phyloP scores from a whole-genome alignment of 2,888 invertebrate species.

The Oxytorus armatus region DNA sequence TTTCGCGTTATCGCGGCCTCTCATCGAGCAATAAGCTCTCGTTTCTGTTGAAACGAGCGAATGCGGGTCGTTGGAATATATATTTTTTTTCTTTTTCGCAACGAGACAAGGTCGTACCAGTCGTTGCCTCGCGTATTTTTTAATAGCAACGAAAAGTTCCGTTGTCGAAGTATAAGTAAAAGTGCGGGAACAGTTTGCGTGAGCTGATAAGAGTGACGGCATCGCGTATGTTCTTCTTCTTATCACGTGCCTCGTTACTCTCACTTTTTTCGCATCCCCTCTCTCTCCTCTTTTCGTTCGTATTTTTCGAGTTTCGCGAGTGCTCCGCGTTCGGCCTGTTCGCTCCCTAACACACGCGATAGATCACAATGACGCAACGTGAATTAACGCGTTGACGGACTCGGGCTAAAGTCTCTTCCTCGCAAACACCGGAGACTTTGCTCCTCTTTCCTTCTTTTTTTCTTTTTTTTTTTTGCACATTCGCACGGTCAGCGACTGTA shows the following conservation, averaged over 20 bases:
- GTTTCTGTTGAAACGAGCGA: conserved; percentile 5
- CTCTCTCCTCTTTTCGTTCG: not conserved
- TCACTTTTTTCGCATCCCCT: conserved; percentile 15
- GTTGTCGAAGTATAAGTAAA: not conserved
- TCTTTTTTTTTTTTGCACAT: conserved; percentile 25
- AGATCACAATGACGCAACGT: not conserved
- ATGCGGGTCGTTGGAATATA: conserved; percentile 41
- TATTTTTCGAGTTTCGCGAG: not conserved
- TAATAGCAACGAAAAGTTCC: conserved; percentile 1
- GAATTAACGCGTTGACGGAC: not conserved
- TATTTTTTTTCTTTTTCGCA: conserved; percentile 2
- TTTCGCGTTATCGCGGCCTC: conserved; percentile 16
- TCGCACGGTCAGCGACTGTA: conserved; percentile 53
- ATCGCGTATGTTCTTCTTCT: conserved; percentile 31
- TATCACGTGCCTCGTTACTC: conserved; percentile 56
- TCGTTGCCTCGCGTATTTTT: conserved; percentile 9
- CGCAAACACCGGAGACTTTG: not conserved
- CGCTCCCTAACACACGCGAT: not conserved
- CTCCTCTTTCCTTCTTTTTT: conserved; percentile 5
- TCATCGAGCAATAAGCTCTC: conserved; percentile 8
- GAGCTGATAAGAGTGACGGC: conserved; percentile 58
- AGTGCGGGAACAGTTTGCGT: conserved; percentile 13
- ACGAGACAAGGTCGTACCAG: conserved; percentile 50
- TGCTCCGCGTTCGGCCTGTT: not conserved
- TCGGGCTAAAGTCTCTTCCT: not conserved